Conservation (phyloP, 2,113 vertebrate species). For the Melierax canorus region DNA sequence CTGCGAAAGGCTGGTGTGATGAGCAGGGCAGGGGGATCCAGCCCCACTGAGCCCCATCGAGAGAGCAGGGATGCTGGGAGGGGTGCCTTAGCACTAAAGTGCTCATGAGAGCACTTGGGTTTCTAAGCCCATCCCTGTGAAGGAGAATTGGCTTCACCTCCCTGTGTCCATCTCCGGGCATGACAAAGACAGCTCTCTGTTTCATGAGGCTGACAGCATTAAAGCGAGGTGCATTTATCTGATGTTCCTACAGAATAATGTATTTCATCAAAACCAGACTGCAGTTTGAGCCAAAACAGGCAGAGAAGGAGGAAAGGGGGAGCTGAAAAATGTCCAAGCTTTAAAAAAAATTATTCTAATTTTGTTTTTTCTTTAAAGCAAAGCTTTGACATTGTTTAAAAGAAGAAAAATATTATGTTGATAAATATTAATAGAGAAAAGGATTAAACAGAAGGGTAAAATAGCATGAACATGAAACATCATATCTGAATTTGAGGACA, state of each 20-base stretch:
- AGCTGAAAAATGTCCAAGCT: neutral
- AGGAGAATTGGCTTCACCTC: neutral
- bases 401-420: neutral
- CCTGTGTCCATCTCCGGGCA: neutral
- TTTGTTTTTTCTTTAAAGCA: neutral
- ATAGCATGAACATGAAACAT: neutral
- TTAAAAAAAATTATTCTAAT: neutral
- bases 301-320: neutral
- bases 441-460: neutral
- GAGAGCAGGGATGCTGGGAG: neutral
- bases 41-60: neutral
- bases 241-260: neutral
- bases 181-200: neutral
- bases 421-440: neutral
- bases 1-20: neutral
- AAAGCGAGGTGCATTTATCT: neutral
- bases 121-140: neutral
- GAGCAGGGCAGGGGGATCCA: neutral
- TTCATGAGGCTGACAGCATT: neutral
- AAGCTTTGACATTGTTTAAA: neutral
- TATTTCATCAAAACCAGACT: neutral
- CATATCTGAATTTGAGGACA: neutral
- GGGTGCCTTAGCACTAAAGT: neutral
- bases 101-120: neutral
- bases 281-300: neutral